Evolutionary conservation across 2,888 invertebrate genomes (phyloP).

Genomic region (Ecdyonurus torrentis): DNA sequence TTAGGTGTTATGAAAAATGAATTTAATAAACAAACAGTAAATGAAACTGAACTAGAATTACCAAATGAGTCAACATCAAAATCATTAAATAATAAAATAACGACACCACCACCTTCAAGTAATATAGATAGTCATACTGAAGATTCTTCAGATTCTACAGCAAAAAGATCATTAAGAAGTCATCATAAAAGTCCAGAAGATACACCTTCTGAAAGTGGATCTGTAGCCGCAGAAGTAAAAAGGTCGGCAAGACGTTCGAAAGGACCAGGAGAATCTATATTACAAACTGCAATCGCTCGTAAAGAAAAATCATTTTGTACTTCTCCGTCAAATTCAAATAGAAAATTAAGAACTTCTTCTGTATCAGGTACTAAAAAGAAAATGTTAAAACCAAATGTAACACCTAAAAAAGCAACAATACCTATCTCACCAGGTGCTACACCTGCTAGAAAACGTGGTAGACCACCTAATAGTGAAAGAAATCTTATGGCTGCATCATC

Average conservation of each 20-base stretch:
- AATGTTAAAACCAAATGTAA: not conserved
- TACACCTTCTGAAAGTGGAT: slow-evolving; percentile 1
- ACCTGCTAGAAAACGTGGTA: not conserved
- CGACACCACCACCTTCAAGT: not conserved
- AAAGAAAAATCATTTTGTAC: slow-evolving; percentile 50
- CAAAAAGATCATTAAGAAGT: slow-evolving; percentile 14
- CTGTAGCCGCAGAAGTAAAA: slow-evolving; percentile 29
- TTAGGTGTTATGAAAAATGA: slow-evolving; percentile 16
- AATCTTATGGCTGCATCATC: too few species aligned
- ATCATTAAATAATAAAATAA: too few species aligned
- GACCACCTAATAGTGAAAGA: not conserved
- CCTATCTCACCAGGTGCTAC: too few species aligned
- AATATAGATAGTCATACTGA: not conserved
- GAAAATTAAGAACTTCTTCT: not conserved
- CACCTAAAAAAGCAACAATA: not conserved
- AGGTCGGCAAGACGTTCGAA: slow-evolving; percentile 45
- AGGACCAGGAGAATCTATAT: slow-evolving; percentile 37
- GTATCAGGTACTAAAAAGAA: not conserved
- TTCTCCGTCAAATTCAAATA: slow-evolving; percentile 4
- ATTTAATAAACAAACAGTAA: slow-evolving; percentile 13
- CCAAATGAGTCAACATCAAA: not conserved
- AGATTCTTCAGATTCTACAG: slow-evolving; percentile 5
- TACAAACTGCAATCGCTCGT: slow-evolving; percentile 52
- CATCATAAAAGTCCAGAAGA: slow-evolving; percentile 11
- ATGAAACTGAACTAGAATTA: not conserved